Base-by-base conservation (phyloP, 2,888 invertebrate genomes). In the Leptinotarsa rubiginosa region DNA sequence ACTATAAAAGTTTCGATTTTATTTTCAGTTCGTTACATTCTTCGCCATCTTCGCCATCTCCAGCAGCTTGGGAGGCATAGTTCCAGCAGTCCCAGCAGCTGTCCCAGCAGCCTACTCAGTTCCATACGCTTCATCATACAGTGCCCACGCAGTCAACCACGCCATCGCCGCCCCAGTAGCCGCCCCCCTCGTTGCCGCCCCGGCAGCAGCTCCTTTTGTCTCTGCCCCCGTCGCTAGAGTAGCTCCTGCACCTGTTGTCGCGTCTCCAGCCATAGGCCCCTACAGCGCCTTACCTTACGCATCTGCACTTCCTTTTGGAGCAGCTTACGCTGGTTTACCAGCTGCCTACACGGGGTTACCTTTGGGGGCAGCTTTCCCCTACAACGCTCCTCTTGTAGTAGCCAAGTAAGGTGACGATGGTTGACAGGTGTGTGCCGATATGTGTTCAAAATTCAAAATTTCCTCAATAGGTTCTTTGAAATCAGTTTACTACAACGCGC, bases 121-220 rank as follows among this genome's bases (percentile, higher is more conserved):
- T 0, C 94, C 94, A 3, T 94, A 93, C 81, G 94, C 94, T 70
- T 92, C 91, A 81, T 93, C 93, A 16, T 95, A 93, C 88, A 93
- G 93, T 75, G 93, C 94, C 0, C 94, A 94, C 82, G 89, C 92
- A 22, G 90, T 94, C 72, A 93, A 94, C 88, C 94, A 94, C 82
- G 94, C 94, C 0, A 90, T 94, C 4, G 93, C 94, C 31, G 89
- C 92, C 13, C 94, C 94, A 0, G 90, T 91, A 5, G 85, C 89
- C 13, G 79, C 81, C 3, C 79, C 82, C 12, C 71, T 74, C 50
- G 56, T 75, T 15, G 77, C 74, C 31, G 74, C 75, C 31, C 31
- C 31, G 1, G 31, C 31, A 31, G 31, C 31, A 12, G 79, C 81
- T 3, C 79, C 82, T 13, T 70, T 74, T 50, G 56, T 75, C 16